Evolutionary conservation across 35 echinoderm and acorn worm species (phyloP), one percentile per base, ranked within the genome.

Genomic region (Hemicentrotus pulcherrimus): DNA sequence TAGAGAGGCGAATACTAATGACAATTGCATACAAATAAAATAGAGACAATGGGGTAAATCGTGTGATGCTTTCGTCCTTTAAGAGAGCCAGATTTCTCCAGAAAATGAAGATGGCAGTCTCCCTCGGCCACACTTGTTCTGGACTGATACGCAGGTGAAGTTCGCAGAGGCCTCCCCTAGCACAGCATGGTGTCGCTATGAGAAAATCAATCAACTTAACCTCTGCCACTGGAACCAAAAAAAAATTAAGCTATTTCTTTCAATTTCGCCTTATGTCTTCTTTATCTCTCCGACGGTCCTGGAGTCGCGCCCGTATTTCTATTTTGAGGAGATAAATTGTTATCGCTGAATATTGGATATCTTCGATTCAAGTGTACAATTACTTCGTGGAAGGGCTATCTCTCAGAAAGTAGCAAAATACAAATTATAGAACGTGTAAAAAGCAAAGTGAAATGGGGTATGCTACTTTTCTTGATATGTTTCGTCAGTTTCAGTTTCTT

Each of bases 131-230:
- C 7, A 78, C 65, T 55, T 41, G 0, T 41, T 41, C 35, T 41
- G 0, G 35, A 59, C 52, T 78, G 28, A 22, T 78, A 28, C 8
- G 22, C 65, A 7, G 28, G 65, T 78, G 65, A 78, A 78, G 65
- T 78, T 78, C 5, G 19, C 6, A n/a, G 65, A 28, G 65, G 19
- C 65, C 65, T 78, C 65, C 61, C 65, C 19, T 28, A 78, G 10
- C 52, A 7, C 65, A 78, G 22, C 65, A 78, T 22, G 65, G 65
- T 5, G 19, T n/a, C 65, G 7, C 22, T 22, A 78, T 78, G 65
- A 78, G 65, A 28, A 78, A 78, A 78, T 78, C 65, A 78, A 78
- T 78, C 65, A 78, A 78, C 65, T 78, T 78, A 78, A 78, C 65
- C 65, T 78, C 65, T 78, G 65, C 22, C 65, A 78, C 28, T 3